Percentiles rank a stretch among this genome's conserved stretches.
Conservation (phyloP, 2,888 invertebrate genomes). For the Hydraecia micacea region DNA sequence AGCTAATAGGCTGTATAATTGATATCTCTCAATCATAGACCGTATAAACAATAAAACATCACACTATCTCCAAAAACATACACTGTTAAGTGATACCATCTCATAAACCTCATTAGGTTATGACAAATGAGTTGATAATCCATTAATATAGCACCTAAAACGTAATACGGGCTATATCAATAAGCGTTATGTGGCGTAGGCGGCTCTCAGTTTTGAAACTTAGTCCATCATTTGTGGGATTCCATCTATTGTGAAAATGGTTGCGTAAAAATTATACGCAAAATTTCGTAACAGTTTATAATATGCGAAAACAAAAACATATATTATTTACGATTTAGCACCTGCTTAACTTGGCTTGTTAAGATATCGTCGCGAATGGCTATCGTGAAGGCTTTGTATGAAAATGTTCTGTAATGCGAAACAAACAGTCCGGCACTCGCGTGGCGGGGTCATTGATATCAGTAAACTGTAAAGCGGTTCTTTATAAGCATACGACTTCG, state of each 20-base stretch:
- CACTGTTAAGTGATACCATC: constrained; percentile 24
- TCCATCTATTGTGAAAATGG: constrained; percentile 44
- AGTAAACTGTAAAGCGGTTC: constrained; percentile 66
- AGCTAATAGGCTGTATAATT: background rate
- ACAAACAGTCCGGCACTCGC: constrained; percentile 68
- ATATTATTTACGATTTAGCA: constrained; percentile 65
- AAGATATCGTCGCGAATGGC: constrained; percentile 49
- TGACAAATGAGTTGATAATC: constrained; percentile 41
- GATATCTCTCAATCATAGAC: constrained; percentile 19
- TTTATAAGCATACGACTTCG: constrained; percentile 64
- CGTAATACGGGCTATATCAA: constrained; percentile 44
- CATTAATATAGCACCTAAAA: constrained; percentile 36
- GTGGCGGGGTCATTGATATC: constrained; percentile 73
- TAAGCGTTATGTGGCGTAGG: constrained; percentile 40
- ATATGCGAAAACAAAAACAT: constrained; percentile 39
- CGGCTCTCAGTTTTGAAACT: constrained; percentile 41
- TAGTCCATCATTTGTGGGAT: constrained; percentile 30
- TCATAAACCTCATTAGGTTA: constrained; percentile 38
- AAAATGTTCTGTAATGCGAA: constrained; percentile 68
- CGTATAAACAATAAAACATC: constrained; percentile 15
- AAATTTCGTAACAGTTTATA: constrained; percentile 20
- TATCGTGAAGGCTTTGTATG: constrained; percentile 50
- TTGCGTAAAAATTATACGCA: constrained; percentile 34
- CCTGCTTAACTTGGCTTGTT: constrained; percentile 64
- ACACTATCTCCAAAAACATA: constrained; percentile 18